Conservation (phyloP, 1,140 invertebrate genomes). For the fruit fly (Drosophila melanogaster) region DNA sequence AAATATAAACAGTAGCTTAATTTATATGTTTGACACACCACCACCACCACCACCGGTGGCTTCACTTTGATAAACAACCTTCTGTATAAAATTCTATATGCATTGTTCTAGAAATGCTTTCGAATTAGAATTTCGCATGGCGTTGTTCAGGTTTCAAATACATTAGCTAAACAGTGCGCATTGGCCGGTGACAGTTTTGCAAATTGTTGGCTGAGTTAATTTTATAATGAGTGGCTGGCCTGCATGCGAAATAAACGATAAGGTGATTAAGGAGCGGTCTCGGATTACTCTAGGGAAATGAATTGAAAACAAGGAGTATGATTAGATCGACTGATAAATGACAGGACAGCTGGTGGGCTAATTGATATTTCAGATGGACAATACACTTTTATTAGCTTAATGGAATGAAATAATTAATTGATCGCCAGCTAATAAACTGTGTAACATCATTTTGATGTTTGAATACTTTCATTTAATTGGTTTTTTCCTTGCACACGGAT, state of each 20-base stretch:
- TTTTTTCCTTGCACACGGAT: no score
- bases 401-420: background rate
- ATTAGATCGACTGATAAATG: slow-evolving; percentile 5
- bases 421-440: background rate
- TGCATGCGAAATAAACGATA: slow-evolving; percentile 37
- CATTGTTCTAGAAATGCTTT: slow-evolving; percentile 39
- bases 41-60: slow-evolving; percentile 4
- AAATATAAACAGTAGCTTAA: slow-evolving; percentile 24
- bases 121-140: slow-evolving; percentile 34
- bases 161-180: slow-evolving; percentile 34
- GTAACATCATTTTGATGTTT: no score
- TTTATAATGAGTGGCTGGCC: slow-evolving; percentile 30
- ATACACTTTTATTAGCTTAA: background rate
- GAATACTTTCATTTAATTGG: background rate
- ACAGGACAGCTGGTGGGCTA: slow-evolving; percentile 4
- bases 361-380: slow-evolving; percentile 15
- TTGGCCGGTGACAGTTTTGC: slow-evolving; percentile 32
- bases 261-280: slow-evolving; percentile 12
- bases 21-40: slow-evolving; percentile 26
- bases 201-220: slow-evolving; percentile 24
- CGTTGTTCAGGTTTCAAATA: slow-evolving; percentile 8
- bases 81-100: slow-evolving; percentile 2
- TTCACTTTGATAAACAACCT: slow-evolving; percentile 24
- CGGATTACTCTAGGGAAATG: slow-evolving; percentile 18
- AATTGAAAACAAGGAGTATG: slow-evolving; percentile 17